phyloP scores from a whole-genome alignment of 2,113 vertebrate species.

The Daubentonia madagascariensis region DNA sequence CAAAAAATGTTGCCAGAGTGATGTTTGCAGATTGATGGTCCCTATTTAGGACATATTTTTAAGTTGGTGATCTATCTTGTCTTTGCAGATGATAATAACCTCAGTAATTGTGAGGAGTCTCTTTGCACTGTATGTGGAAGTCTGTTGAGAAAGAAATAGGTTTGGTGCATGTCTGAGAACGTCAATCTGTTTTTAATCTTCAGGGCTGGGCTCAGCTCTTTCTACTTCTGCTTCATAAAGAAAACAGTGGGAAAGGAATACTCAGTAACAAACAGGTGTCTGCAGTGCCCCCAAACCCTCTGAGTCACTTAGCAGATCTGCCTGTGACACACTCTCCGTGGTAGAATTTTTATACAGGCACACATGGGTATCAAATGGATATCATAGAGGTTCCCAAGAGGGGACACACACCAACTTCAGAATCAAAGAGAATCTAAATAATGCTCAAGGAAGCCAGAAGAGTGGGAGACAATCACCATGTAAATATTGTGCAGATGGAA shows the following conservation, averaged over 20 bases:
- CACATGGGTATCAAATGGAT: background rate
- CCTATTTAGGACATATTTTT: background rate
- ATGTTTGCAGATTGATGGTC: background rate
- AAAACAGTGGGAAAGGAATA: background rate
- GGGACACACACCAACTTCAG: background rate
- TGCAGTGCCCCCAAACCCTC: background rate
- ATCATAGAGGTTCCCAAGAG: background rate
- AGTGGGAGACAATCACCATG: background rate
- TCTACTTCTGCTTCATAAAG: constrained; percentile 63
- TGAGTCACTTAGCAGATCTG: background rate
- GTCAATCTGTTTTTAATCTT: constrained; percentile 76
- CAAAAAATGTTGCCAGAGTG: background rate
- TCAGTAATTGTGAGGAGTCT: background rate
- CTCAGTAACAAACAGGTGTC: background rate
- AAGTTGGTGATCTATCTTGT: background rate
- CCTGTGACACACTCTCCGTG: background rate
- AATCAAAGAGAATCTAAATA: background rate
- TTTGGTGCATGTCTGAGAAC: constrained; percentile 43
- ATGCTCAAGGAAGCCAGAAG: background rate
- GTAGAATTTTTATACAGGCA: background rate
- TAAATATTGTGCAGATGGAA: background rate
- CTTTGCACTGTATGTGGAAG: constrained; percentile 32
- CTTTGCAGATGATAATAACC: background rate
- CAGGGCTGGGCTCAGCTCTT: constrained; percentile 11
- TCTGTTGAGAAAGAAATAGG: constrained; percentile 63